Evolutionary conservation across 2,888 invertebrate species (phyloP).

Genomic region (Latrodectus hesperus): DNA sequence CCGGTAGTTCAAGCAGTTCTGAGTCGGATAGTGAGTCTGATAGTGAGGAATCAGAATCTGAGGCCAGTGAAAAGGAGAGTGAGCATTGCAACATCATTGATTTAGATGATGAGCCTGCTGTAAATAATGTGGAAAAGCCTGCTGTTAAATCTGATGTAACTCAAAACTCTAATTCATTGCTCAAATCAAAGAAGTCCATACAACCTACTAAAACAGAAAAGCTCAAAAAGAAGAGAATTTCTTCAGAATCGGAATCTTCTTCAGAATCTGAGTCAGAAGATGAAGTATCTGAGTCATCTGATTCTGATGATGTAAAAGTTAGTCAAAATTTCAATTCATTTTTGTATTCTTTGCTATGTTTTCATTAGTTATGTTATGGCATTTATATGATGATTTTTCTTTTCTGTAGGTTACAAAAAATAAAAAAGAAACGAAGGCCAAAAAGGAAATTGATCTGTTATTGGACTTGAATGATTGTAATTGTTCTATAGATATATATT

Average conservation of each 20-base stretch:
- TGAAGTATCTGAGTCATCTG: conserved; percentile 36
- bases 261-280: conserved; percentile 36
- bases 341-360: neutral
- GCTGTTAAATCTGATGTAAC: conserved; percentile 3
- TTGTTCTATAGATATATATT: conserved; percentile 46
- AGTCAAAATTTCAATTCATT: neutral
- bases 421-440: conserved; percentile 72
- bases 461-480: conserved; percentile 86
- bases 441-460: conserved; percentile 86
- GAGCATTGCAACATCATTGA: conserved; percentile 37
- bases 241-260: conserved; percentile 43
- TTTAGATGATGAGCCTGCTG: conserved; percentile 12
- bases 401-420: conserved; percentile 40
- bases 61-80: conserved; percentile 39
- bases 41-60: conserved; percentile 73
- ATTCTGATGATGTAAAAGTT: conserved; percentile 66
- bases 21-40: conserved; percentile 71
- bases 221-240: conserved; percentile 33
- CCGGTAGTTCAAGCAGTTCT: conserved; percentile 63
- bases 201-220: conserved; percentile 22
- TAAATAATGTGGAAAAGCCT: conserved; percentile 9
- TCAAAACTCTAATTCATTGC: conserved; percentile 29
- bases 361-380: neutral
- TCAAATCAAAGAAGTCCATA: conserved; percentile 22
- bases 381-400: neutral